These are phyloP conservation scores for Spinus olivaceus DNA, from an alignment of 2,797 vertebrate species.

Conservation along the genomic window DNA sequence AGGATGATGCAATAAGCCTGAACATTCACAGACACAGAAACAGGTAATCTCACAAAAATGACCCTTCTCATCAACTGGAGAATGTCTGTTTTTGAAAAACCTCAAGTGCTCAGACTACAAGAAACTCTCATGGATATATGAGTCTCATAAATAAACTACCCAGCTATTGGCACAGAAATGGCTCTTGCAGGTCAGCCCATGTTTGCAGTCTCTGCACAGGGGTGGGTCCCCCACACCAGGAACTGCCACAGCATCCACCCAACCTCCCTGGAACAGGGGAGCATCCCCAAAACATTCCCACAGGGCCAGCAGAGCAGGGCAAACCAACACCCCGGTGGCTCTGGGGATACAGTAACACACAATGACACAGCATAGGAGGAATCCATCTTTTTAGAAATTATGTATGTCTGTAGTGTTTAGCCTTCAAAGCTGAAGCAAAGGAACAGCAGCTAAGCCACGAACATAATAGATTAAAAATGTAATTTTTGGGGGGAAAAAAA, in stretches of 20 bases:
- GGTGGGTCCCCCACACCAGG: neutral
- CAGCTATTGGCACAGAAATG: neutral
- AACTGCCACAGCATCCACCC: neutral
- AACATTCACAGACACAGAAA: accelerated
- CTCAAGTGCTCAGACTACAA: neutral
- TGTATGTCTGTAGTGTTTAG: neutral
- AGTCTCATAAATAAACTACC: neutral
- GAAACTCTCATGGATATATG: neutral
- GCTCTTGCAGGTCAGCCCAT: neutral
- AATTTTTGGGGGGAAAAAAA: neutral
- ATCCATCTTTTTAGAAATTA: neutral
- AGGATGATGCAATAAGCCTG: neutral
- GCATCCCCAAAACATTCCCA: neutral
- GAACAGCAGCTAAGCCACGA: neutral
- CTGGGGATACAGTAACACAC: no score
- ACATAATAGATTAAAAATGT: neutral
- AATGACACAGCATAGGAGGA: neutral
- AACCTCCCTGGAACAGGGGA: accelerated
- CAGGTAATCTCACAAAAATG: neutral
- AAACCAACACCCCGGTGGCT: accelerated
- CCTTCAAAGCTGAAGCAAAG: neutral
- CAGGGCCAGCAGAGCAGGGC: neutral
- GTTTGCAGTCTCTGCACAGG: accelerated
- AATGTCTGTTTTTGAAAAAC: neutral
- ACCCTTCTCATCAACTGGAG: neutral